phyloP scores from a whole-genome alignment of 2,113 vertebrate species.

The Alligator sinensis region DNA sequence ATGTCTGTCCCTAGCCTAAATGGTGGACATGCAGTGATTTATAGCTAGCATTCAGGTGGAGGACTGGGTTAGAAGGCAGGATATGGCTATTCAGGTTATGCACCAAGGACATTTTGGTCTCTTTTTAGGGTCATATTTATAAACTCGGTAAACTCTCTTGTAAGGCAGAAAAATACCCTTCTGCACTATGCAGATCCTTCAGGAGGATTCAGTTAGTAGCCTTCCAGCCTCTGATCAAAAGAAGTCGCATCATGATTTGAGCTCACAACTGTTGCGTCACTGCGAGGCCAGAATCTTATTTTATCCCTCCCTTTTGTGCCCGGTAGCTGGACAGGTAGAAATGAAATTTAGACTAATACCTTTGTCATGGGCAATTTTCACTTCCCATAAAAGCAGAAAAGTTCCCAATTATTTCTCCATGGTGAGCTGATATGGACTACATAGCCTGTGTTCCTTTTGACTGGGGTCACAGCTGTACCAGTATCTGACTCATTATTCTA shows the following conservation, averaged over 20 bases:
- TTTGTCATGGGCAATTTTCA: neutral
- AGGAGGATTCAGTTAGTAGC: too few relatives aligned
- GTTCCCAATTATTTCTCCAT: neutral
- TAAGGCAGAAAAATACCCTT: neutral
- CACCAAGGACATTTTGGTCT: neutral
- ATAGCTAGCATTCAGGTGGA: neutral
- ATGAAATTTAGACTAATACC: neutral
- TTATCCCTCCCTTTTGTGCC: neutral
- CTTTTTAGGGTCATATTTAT: neutral
- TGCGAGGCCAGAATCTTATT: accelerated
- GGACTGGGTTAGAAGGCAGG: neutral
- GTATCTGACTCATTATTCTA: neutral
- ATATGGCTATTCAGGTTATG: neutral
- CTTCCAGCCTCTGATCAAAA: neutral
- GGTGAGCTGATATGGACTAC: neutral
- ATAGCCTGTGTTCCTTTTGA: neutral
- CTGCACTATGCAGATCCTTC: too few relatives aligned
- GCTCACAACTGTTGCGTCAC: neutral
- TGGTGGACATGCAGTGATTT: neutral
- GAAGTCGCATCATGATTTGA: accelerated
- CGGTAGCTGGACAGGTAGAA: neutral
- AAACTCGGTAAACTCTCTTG: neutral
- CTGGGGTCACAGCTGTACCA: accelerated
- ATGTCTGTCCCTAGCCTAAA: too few relatives aligned
- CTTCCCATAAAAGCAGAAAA: neutral